Conservation (phyloP, 1,140 invertebrate genomes). For the Brachystomella parvula region DNA sequence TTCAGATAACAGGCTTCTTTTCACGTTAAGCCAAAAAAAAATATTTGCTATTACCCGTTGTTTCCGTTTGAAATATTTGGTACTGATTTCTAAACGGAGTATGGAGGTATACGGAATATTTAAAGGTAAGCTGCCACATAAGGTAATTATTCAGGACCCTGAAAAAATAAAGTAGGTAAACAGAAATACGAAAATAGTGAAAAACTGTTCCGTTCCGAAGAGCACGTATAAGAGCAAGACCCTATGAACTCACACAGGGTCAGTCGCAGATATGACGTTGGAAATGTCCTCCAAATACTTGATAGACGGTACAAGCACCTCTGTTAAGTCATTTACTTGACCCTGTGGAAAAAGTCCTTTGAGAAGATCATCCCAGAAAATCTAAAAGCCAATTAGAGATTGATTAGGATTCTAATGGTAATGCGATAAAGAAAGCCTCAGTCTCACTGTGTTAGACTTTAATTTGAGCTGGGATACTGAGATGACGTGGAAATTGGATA, state of each 20-base stretch:
- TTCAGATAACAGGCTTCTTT: slow-evolving; percentile 12
- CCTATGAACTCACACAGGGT: slow-evolving; percentile 45
- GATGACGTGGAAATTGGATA: slow-evolving; percentile 42
- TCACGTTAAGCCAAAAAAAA: slow-evolving; percentile 15
- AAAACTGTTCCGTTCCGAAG: slow-evolving; percentile 4
- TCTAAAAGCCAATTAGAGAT: slow-evolving; percentile 46
- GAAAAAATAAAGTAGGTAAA: too few species aligned
- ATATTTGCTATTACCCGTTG: slow-evolving; percentile 44
- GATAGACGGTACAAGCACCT: slow-evolving; percentile 49
- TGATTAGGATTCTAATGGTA: neutral
- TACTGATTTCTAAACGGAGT: slow-evolving; percentile 48
- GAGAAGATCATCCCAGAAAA: slow-evolving; percentile 51
- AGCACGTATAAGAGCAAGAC: too few species aligned
- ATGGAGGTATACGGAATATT: slow-evolving; percentile 53
- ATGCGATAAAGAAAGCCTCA: slow-evolving; percentile 18
- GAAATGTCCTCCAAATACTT: slow-evolving; percentile 51
- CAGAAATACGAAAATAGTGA: slow-evolving; percentile 24
- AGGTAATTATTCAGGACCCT: slow-evolving; percentile 55
- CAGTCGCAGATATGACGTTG: slow-evolving; percentile 51
- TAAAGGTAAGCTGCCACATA: slow-evolving; percentile 51
- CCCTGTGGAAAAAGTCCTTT: slow-evolving; percentile 49
- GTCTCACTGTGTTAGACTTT: slow-evolving; percentile 45
- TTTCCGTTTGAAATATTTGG: slow-evolving; percentile 47
- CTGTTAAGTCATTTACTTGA: slow-evolving; percentile 47
- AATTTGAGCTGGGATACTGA: slow-evolving; percentile 45